Evolutionary conservation across 2,888 invertebrate species (phyloP).

Genomic region (Copidosoma aretas): DNA sequence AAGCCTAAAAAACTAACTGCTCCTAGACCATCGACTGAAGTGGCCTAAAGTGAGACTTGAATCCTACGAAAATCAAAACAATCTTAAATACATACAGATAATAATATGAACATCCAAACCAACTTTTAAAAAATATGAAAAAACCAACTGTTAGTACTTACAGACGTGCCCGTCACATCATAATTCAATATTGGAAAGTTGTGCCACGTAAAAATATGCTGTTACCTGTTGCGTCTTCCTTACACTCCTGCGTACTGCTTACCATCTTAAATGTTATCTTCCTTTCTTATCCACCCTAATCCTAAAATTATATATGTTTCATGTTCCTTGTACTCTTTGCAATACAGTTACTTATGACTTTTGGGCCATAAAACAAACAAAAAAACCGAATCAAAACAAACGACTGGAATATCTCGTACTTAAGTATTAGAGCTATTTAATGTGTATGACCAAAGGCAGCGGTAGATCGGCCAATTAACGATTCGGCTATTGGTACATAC

Average conservation of each 20-base stretch:
- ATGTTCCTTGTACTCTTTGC: background rate
- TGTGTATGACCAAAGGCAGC: slow-evolving; percentile 29
- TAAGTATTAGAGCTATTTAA: slow-evolving; percentile 13
- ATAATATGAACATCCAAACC: too few relatives aligned
- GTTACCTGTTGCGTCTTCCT: slow-evolving; percentile 54
- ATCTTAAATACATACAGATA: too few relatives aligned
- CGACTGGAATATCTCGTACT: slow-evolving; percentile 25
- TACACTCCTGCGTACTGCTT: slow-evolving; percentile 41
- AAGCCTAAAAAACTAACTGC: slow-evolving; percentile 19
- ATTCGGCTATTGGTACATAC: background rate
- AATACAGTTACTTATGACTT: slow-evolving; percentile 1
- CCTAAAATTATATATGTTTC: slow-evolving; percentile 18
- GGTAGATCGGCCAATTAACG: slow-evolving; percentile 11
- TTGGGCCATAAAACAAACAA: slow-evolving; percentile 1
- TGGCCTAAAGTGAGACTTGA: slow-evolving; percentile 26
- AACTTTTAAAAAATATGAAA: too few relatives aligned
- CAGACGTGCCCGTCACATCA: background rate
- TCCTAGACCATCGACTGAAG: slow-evolving; percentile 33
- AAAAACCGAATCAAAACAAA: slow-evolving; percentile 6
- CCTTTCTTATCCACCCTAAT: slow-evolving; percentile 24
- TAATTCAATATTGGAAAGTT: slow-evolving; percentile 41
- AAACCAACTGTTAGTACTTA: too few relatives aligned
- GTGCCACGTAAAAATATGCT: slow-evolving; percentile 54
- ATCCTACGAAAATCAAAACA: slow-evolving; percentile 1
- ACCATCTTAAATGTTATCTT: slow-evolving; percentile 37